These are phyloP conservation scores for Drosophila virilis DNA, from an alignment of 1,140 invertebrate genomes.

Conservation along the genomic window DNA sequence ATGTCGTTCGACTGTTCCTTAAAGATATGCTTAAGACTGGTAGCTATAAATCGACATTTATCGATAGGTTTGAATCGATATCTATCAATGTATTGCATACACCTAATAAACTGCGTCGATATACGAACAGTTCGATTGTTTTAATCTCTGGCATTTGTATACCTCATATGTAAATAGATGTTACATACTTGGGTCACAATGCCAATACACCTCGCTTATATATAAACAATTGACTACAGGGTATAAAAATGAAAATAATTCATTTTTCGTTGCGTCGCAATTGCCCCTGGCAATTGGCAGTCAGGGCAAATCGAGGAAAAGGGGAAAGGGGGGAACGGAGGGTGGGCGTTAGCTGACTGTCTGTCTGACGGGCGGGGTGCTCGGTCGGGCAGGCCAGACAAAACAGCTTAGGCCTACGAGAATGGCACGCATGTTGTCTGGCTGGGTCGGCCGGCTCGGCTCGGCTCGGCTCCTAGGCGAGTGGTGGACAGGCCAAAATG, in stretches of 20 bases:
- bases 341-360: constrained; percentile 4
- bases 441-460: constrained; percentile 1
- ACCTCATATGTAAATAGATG: not conserved
- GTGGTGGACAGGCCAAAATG: constrained; percentile 28
- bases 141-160: no score
- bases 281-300: constrained; percentile 66
- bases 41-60: not conserved
- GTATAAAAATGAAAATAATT: constrained; percentile 77
- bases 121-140: no score
- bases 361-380: constrained; percentile 6
- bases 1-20: no score
- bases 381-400: not conserved
- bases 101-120: not conserved
- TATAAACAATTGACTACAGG: not conserved
- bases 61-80: not conserved
- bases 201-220: not conserved
- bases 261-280: constrained; percentile 70
- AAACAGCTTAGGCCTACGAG: constrained; percentile 44
- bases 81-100: not conserved
- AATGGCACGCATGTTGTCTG: constrained; percentile 56
- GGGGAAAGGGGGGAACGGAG: not conserved
- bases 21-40: no score
- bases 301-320: constrained; percentile 6
- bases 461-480: constrained; percentile 24
- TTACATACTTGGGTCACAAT: not conserved